Evolutionary conservation across 2,113 vertebrate species (phyloP).

Genomic region (Alaudala cheleensis): DNA sequence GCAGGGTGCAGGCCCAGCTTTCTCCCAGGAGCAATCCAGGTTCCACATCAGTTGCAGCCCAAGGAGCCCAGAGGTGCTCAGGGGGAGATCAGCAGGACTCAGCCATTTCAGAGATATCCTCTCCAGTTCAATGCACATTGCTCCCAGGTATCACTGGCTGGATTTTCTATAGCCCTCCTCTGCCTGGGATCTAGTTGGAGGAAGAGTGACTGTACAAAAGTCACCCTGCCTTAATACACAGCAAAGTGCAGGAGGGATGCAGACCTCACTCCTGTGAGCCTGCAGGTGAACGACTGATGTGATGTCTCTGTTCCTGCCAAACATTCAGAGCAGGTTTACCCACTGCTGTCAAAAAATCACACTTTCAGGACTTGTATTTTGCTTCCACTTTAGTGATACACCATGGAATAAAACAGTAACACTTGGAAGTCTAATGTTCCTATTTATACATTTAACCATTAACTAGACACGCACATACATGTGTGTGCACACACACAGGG

Average conservation of each 20-base stretch:
- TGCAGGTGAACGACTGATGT: background rate
- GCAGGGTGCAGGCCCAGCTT: background rate
- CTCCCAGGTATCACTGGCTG: background rate
- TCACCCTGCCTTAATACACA: background rate
- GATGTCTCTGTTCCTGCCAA: background rate
- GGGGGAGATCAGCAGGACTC: fast-evolving
- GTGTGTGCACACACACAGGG: background rate
- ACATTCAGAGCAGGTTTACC: background rate
- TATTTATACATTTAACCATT: conserved; percentile 39
- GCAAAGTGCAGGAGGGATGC: background rate
- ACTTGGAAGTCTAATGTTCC: background rate
- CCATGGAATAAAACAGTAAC: background rate
- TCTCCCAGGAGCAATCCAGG: background rate
- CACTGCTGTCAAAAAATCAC: background rate
- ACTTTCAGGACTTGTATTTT: background rate
- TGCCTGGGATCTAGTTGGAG: background rate
- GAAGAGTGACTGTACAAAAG: background rate
- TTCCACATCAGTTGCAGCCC: fast-evolving
- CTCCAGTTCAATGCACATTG: background rate
- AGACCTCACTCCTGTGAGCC: background rate
- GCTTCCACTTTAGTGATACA: background rate
- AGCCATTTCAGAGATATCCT: background rate
- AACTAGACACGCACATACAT: background rate
- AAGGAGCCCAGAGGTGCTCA: background rate
- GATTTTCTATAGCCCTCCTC: background rate